Percentiles rank a stretch among this genome's conserved stretches.
phyloP scores from a whole-genome alignment of 2,113 vertebrate species.

The Colistium nudipinnis region DNA sequence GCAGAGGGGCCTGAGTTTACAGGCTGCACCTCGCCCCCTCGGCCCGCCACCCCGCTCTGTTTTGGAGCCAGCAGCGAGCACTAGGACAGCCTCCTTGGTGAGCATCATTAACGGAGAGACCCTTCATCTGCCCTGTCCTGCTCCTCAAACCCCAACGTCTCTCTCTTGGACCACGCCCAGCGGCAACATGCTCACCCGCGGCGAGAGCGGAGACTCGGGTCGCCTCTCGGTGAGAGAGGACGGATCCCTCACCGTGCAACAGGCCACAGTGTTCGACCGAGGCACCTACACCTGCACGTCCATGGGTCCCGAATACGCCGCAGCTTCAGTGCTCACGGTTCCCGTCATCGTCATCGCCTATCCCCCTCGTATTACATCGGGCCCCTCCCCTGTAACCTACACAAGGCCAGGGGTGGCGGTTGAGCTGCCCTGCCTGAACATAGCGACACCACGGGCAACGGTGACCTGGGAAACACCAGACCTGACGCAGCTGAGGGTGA shows the following conservation, averaged over 20 bases:
- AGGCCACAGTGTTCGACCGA: slow-evolving; percentile 89
- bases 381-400: slow-evolving; percentile 87
- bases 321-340: slow-evolving; percentile 74
- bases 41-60: slow-evolving; percentile 17
- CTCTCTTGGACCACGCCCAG: slow-evolving; percentile 88
- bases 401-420: slow-evolving; percentile 85
- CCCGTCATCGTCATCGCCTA: slow-evolving; percentile 95
- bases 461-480: slow-evolving; percentile 93
- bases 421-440: slow-evolving; percentile 87
- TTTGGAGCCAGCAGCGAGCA: slow-evolving; percentile 71
- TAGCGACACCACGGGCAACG: slow-evolving; percentile 88
- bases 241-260: slow-evolving; percentile 85
- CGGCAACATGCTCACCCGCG: slow-evolving; percentile 80
- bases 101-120: slow-evolving; percentile 90
- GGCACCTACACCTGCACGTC: slow-evolving; percentile 88
- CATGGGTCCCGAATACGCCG: slow-evolving; percentile 73
- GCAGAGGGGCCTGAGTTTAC: slow-evolving; percentile 12
- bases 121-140: slow-evolving; percentile 83
- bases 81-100: slow-evolving; percentile 83
- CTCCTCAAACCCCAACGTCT: slow-evolving; percentile 50
- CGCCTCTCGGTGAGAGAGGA: slow-evolving; percentile 83
- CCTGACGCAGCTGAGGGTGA: slow-evolving; percentile 81
- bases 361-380: slow-evolving; percentile 89
- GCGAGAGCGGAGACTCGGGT: slow-evolving; percentile 76
- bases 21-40: slow-evolving; percentile 19